Conservation (phyloP, 2,113 vertebrate species). For the Speoplatyrhinus poulsoni region DNA sequence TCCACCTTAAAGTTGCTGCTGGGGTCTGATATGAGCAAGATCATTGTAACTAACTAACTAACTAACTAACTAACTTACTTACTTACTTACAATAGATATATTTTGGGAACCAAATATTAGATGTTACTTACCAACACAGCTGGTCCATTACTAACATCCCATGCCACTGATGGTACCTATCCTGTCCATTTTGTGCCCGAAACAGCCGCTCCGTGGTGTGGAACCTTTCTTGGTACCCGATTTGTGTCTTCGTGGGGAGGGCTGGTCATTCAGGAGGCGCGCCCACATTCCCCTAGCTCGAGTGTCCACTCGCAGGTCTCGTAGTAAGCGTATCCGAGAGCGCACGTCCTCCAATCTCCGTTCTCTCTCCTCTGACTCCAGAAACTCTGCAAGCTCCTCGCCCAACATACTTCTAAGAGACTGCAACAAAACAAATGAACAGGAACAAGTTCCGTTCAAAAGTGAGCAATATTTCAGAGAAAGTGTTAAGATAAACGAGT, state of each 20-base stretch:
- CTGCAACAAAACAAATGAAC: constrained; percentile 64
- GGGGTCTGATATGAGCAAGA: too few relatives aligned
- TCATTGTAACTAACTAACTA: too few relatives aligned
- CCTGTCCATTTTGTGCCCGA: constrained; percentile 95
- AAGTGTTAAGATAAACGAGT: background rate
- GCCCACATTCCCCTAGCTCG: constrained; percentile 82
- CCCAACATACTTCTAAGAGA: constrained; percentile 78
- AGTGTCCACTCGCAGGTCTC: constrained; percentile 84
- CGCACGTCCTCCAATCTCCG: constrained; percentile 72
- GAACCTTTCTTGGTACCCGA: constrained; percentile 84
- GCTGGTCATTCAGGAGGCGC: constrained; percentile 83
- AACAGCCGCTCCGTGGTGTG: constrained; percentile 84
- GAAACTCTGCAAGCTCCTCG: constrained; percentile 79
- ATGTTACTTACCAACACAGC: constrained; percentile 76
- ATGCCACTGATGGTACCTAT: constrained; percentile 95
- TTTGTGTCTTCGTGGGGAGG: constrained; percentile 78
- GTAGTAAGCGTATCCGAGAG: constrained; percentile 78
- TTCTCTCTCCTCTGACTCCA: constrained; percentile 78
- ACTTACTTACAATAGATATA: background rate
- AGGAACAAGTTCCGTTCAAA: constrained; percentile 5
- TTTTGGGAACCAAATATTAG: background rate
- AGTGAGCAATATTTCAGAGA: background rate
- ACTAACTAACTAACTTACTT: too few relatives aligned
- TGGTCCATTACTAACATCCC: constrained; percentile 85
- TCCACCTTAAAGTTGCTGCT: background rate